Conservation (phyloP, 35 echinoderm and acorn worm genomes). For the Ophioderma brevispina region DNA sequence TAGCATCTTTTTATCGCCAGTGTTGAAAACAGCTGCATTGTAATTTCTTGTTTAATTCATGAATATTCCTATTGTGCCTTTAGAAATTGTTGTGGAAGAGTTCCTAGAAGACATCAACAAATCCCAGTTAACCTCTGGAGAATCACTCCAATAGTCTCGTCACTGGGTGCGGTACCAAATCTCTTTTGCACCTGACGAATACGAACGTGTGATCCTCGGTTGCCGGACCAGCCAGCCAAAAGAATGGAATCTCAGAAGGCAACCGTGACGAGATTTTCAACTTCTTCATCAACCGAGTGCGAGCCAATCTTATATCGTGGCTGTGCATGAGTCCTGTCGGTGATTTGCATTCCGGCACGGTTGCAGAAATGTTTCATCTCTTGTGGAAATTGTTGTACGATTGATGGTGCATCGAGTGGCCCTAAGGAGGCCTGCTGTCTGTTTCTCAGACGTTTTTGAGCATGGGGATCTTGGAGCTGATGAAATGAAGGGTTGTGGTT, state of each 20-base stretch:
- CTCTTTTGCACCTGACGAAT: slow-evolving; percentile 92
- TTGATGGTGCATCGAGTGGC: slow-evolving; percentile 94
- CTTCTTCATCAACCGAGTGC: slow-evolving; percentile 98
- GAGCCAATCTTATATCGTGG: slow-evolving; percentile 90
- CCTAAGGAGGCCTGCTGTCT: slow-evolving; percentile 90
- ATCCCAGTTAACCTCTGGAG: slow-evolving; percentile 90
- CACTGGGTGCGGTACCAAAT: slow-evolving; percentile 96
- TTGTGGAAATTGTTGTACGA: slow-evolving; percentile 93
- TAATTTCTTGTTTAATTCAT: no score
- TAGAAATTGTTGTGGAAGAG: slow-evolving; percentile 62
- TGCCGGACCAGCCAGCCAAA: slow-evolving; percentile 79
- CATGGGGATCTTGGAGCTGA: slow-evolving; percentile 83
- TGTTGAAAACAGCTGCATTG: no score
- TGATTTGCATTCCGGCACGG: slow-evolving; percentile 82
- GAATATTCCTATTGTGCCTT: no score
- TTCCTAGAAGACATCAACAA: slow-evolving; percentile 99
- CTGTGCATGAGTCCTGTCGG: slow-evolving; percentile 99
- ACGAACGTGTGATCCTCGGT: slow-evolving; percentile 89
- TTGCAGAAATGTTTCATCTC: slow-evolving; percentile 97
- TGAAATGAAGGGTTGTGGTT: slow-evolving; percentile 91
- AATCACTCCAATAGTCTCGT: background rate
- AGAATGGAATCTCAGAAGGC: slow-evolving; percentile 47
- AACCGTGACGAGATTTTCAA: slow-evolving; percentile 44
- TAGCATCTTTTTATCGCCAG: no score
- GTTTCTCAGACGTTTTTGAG: slow-evolving; percentile 84